These are phyloP conservation scores for Microcebus griseorufus DNA, from an alignment of 2,113 vertebrate genomes.

Conservation along the genomic window DNA sequence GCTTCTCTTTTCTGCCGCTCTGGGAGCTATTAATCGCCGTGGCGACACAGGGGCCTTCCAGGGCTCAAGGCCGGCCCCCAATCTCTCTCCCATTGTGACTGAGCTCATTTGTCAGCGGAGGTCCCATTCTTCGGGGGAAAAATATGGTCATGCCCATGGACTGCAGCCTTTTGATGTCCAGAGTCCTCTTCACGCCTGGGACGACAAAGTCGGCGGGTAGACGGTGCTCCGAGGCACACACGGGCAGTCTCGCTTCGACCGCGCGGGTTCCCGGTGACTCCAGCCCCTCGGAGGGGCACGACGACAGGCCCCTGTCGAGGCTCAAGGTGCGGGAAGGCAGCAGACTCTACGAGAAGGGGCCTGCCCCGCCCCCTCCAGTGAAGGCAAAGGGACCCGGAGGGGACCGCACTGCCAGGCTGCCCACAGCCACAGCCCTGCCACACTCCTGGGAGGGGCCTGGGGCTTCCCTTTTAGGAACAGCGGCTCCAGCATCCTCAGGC, in stretches of 20 bases:
- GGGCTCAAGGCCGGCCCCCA: slow-evolving; percentile 73
- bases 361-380: slow-evolving; percentile 87
- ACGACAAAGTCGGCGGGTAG: slow-evolving; percentile 89
- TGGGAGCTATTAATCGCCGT: slow-evolving; percentile 65
- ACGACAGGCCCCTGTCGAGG: slow-evolving; percentile 93
- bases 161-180: slow-evolving; percentile 89
- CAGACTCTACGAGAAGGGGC: slow-evolving; percentile 86
- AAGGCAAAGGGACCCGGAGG: slow-evolving; percentile 91
- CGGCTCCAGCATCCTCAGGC: slow-evolving; percentile 80
- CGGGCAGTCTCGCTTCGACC: slow-evolving; percentile 85
- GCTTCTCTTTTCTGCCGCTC: slow-evolving; percentile 68
- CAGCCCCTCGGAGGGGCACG: slow-evolving; percentile 85
- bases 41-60: slow-evolving; percentile 71
- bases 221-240: slow-evolving; percentile 85
- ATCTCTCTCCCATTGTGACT: slow-evolving; percentile 79
- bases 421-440: slow-evolving; percentile 82
- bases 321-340: slow-evolving; percentile 93
- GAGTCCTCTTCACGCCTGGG: slow-evolving; percentile 89
- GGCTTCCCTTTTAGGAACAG: slow-evolving; percentile 85
- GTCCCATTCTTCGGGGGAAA: slow-evolving; percentile 82
- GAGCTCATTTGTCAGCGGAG: slow-evolving; percentile 83
- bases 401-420: slow-evolving; percentile 87
- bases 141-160: slow-evolving; percentile 84
- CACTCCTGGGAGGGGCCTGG: slow-evolving; percentile 84
- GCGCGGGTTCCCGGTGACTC: slow-evolving; percentile 89